Percentiles rank a stretch among this genome's conserved stretches.
phyloP scores from a whole-genome alignment of 2,797 vertebrate genomes.

The Gymnopithys bicolor region DNA sequence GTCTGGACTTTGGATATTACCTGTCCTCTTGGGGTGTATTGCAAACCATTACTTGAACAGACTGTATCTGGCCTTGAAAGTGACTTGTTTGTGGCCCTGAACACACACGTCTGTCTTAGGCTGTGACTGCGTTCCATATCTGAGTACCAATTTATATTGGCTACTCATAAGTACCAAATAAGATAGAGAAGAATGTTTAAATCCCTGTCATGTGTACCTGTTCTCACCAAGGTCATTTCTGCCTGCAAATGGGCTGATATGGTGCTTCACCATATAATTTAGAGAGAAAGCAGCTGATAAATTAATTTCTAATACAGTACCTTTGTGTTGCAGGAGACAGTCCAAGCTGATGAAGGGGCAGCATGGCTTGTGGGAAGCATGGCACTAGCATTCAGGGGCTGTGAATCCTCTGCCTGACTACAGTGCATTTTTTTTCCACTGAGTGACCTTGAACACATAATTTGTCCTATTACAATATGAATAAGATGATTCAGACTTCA shows the following conservation, averaged over 20 bases:
- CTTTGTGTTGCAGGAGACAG: neutral
- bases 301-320: neutral
- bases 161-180: neutral
- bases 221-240: neutral
- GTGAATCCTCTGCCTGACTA: neutral
- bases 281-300: neutral
- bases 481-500: constrained; percentile 18
- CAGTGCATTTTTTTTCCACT: neutral
- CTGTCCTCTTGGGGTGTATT: neutral
- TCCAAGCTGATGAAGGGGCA: neutral
- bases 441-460: neutral
- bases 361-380: neutral
- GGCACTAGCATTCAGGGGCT: neutral
- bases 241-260: neutral
- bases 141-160: neutral
- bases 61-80: neutral
- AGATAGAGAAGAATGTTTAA: neutral
- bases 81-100: neutral
- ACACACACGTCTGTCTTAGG: neutral
- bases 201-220: neutral
- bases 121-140: neutral
- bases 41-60: neutral
- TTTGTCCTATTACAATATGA: neutral
- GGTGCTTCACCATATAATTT: neutral
- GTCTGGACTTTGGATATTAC: neutral